Evolutionary conservation across 2,113 vertebrate genomes (phyloP), one percentile per base, ranked within the genome.

Genomic region (Elgaria multicarinata): DNA sequence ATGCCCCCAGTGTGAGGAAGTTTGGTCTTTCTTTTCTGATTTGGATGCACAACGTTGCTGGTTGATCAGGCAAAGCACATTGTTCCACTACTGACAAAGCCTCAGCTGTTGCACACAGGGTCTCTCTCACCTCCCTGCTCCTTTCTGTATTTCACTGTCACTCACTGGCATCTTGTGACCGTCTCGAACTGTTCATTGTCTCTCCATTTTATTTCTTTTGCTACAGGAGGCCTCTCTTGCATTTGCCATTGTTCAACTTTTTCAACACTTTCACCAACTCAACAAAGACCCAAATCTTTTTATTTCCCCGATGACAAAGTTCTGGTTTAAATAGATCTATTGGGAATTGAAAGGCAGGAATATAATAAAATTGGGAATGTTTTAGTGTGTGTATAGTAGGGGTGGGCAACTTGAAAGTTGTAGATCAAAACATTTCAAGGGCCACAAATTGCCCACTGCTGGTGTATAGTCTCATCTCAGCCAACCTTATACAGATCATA

Each of bases 191-290:
- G 3, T 84, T 2, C 2, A 53, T 66, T 87, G 83, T 50, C 2
- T 80, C 58, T 88, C 12, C 6, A 87, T 92, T 89, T 83, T 36
- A 39, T 69, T 92, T 88, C 67, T 64, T 31, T 33, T 90, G 90
- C 86, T 20, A 5, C 36, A 14, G 12, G 2, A 24, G 64, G 87
- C 72, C 55, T 93, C 8, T 88, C 7, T 5, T 0, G 0, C 39
- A 89, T 62, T 3, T 16, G 22, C 67, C 50, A n/a, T 7, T 78
- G 6, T 3, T 0, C 83, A 44, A 55, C 86, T 90, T n/a, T 64
- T 31, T 33, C 86, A 87, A 84, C 71, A 1, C 24, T 77, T 64
- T 13, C 1, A 0, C 33, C 66, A 26, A 33, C 33, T n/a, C 28
- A 8, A 46, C 16, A 83, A 83, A 90, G 83, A 18, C 39, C 42